Conservation (phyloP, 2,888 invertebrate genomes). For the Lasioglossum zephyrum region DNA sequence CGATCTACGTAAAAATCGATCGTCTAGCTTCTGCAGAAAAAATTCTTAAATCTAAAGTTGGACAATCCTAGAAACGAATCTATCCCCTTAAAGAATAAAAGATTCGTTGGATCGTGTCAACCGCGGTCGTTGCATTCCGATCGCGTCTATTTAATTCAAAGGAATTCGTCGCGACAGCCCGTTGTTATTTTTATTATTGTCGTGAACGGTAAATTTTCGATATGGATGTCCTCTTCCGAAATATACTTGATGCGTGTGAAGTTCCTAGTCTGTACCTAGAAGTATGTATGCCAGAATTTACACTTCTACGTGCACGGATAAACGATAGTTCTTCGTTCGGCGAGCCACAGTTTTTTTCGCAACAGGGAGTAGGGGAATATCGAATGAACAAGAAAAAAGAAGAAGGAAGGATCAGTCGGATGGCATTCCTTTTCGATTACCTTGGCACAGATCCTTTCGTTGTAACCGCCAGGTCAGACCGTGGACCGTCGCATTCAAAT, state of each 20-base stretch:
- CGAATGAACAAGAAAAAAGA: neutral
- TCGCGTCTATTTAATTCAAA: no score
- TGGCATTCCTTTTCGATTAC: conserved; percentile 64
- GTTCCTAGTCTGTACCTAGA: neutral
- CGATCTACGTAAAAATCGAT: no score
- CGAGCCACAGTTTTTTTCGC: neutral
- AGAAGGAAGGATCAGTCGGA: conserved; percentile 40
- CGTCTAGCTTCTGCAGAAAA: no score
- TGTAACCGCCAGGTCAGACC: conserved; percentile 53
- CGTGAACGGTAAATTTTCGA: no score
- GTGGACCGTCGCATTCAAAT: conserved; percentile 70
- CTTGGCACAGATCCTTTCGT: conserved; percentile 68
- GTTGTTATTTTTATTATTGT: neutral
- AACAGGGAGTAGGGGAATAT: conserved; percentile 16
- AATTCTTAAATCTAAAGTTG: no score
- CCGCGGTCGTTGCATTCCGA: no score
- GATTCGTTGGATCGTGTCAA: no score
- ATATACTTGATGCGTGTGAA: neutral
- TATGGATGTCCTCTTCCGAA: neutral
- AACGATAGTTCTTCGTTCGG: neutral
- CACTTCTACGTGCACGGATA: neutral
- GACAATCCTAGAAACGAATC: no score
- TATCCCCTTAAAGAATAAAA: no score
- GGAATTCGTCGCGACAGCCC: neutral
- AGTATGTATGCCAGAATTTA: neutral